phyloP scores from a whole-genome alignment of 2,888 invertebrate species.

The Allolobophora icterica region DNA sequence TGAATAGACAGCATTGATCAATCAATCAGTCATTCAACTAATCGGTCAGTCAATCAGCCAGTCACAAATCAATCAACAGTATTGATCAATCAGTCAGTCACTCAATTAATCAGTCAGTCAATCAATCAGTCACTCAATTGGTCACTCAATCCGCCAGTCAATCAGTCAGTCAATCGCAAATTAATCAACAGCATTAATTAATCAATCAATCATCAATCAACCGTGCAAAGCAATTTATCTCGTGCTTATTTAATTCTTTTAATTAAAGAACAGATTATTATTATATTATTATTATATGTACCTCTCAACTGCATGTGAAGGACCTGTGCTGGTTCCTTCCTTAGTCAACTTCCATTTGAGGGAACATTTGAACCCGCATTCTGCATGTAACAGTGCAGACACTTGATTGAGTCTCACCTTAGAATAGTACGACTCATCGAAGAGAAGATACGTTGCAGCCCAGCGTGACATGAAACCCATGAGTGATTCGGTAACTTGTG shows the following conservation, averaged over 20 bases:
- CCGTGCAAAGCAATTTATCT: no score
- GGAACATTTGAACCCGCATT: neutral
- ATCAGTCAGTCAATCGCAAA: neutral
- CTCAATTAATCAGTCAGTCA: neutral
- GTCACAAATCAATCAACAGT: neutral
- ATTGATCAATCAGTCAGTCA: neutral
- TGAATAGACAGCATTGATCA: no score
- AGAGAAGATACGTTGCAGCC: conserved; percentile 77
- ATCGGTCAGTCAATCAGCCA: neutral
- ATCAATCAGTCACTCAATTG: neutral
- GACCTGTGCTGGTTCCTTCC: no score
- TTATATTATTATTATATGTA: no score
- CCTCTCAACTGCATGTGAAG: no score
- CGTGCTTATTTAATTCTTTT: no score
- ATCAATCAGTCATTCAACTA: no score
- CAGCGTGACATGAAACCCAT: conserved; percentile 83
- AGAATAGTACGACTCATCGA: conserved; percentile 71
- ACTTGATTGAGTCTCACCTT: conserved; percentile 68
- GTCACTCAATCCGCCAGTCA: neutral
- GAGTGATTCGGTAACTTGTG: conserved; percentile 78
- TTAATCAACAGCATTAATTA: neutral
- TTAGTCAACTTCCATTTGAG: no score
- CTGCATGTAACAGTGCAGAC: neutral
- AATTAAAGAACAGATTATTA: no score
- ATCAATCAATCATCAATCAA: neutral